phyloP scores from a whole-genome alignment of 1,140 invertebrate species.

The Bombus vancouverensis region DNA sequence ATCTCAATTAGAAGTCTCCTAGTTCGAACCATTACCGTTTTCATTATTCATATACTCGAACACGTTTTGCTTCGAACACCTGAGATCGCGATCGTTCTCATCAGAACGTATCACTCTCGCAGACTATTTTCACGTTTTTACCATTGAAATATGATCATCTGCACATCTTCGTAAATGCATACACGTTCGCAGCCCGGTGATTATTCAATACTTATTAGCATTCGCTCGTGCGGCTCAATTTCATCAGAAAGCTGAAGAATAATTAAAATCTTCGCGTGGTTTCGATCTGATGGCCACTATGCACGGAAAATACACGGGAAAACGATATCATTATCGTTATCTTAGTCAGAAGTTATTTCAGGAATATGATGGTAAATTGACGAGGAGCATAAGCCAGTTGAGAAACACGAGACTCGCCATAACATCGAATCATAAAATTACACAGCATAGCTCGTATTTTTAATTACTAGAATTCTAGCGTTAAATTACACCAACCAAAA shows the following conservation, averaged over 20 bases:
- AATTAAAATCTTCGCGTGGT: not conserved
- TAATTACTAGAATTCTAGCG: constrained; percentile 16
- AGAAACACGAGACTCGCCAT: not conserved
- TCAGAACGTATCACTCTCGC: not conserved
- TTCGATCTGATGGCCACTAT: not conserved
- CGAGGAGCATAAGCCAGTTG: not conserved
- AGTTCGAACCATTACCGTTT: constrained; percentile 6
- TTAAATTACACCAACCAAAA: not conserved
- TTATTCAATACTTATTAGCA: too few relatives aligned
- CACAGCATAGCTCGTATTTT: not conserved
- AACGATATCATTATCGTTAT: not conserved
- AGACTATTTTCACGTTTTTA: not conserved
- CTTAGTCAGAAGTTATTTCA: not conserved
- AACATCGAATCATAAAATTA: constrained; percentile 10
- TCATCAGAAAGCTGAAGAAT: too few relatives aligned
- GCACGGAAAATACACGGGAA: not conserved
- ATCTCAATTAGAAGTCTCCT: not conserved
- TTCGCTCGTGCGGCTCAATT: too few relatives aligned
- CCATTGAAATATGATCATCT: not conserved
- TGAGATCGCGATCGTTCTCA: not conserved
- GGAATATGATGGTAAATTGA: not conserved
- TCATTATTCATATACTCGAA: not conserved
- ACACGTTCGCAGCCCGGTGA: too few relatives aligned
- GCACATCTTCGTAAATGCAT: not conserved
- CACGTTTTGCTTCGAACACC: not conserved